Conservation (phyloP, 2,888 invertebrate genomes). For the Chymomyza procnemis region DNA sequence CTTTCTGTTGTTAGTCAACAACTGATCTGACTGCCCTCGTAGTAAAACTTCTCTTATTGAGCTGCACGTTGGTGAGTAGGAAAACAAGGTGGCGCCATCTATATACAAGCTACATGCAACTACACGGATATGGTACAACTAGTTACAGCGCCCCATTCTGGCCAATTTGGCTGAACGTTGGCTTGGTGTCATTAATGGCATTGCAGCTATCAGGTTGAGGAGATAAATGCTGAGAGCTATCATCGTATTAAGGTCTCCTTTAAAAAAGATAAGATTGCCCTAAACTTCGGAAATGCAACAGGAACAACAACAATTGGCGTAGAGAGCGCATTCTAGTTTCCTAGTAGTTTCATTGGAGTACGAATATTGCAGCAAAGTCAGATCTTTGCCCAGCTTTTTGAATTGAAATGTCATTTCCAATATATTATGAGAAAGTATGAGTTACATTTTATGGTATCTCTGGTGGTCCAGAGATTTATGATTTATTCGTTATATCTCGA, state of each 20-base stretch:
- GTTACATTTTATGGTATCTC: too few species aligned
- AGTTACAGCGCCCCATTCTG: conserved; percentile 41
- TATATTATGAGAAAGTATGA: too few species aligned
- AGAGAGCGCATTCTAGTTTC: too few species aligned
- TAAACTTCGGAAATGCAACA: conserved; percentile 20
- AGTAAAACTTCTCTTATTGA: background rate
- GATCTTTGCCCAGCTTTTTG: too few species aligned
- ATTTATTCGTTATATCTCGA: too few species aligned
- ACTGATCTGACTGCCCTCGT: background rate
- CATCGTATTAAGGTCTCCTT: conserved; percentile 30
- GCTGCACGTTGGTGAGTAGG: background rate
- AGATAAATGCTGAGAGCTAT: background rate
- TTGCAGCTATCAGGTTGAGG: background rate
- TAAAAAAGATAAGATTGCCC: conserved; percentile 46
- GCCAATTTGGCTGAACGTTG: conserved; percentile 18
- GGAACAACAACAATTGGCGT: too few species aligned
- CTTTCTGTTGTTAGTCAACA: too few species aligned
- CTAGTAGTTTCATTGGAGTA: too few species aligned
- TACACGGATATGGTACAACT: conserved; percentile 33
- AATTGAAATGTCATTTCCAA: too few species aligned
- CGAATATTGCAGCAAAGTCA: too few species aligned
- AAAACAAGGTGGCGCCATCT: conserved; percentile 4
- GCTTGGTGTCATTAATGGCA: conserved; percentile 11
- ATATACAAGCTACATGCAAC: background rate
- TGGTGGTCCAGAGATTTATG: too few species aligned